Conservation (phyloP, 2,113 vertebrate species). For the Marmota monax region DNA sequence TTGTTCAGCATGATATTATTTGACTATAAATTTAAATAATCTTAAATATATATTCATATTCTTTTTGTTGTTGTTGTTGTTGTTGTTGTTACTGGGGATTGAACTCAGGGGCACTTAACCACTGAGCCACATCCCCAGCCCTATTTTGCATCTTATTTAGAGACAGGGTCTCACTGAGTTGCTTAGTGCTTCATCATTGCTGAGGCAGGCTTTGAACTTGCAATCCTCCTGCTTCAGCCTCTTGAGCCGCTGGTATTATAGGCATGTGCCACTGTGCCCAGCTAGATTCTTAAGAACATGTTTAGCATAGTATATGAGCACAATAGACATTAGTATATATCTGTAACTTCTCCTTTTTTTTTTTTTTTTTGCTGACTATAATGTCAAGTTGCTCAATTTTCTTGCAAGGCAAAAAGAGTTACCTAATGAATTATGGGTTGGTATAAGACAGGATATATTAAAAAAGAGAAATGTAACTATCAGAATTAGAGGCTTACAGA, state of each 20-base stretch:
- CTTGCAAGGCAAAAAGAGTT: background rate
- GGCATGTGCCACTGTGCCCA: too few relatives aligned
- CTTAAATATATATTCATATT: background rate
- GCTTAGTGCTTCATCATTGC: too few relatives aligned
- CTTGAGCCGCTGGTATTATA: too few relatives aligned
- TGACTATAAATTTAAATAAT: background rate
- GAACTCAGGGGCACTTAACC: too few relatives aligned
- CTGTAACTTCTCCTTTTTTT: background rate
- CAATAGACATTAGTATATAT: background rate
- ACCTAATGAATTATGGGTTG: background rate
- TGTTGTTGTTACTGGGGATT: too few relatives aligned
- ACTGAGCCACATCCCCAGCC: too few relatives aligned
- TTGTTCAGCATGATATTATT: background rate
- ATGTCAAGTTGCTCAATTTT: background rate
- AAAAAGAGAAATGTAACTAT: background rate
- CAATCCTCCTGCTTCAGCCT: too few relatives aligned
- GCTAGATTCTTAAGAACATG: background rate
- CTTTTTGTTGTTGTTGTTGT: background rate
- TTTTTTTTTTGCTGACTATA: background rate
- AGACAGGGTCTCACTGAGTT: too few relatives aligned
- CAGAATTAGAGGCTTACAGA: background rate
- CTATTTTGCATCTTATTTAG: too few relatives aligned
- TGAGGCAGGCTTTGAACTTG: too few relatives aligned
- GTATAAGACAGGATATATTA: background rate
- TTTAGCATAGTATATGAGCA: background rate